Evolutionary conservation across 2,113 vertebrate species (phyloP).

Genomic region (Pogonocichla stellata): DNA sequence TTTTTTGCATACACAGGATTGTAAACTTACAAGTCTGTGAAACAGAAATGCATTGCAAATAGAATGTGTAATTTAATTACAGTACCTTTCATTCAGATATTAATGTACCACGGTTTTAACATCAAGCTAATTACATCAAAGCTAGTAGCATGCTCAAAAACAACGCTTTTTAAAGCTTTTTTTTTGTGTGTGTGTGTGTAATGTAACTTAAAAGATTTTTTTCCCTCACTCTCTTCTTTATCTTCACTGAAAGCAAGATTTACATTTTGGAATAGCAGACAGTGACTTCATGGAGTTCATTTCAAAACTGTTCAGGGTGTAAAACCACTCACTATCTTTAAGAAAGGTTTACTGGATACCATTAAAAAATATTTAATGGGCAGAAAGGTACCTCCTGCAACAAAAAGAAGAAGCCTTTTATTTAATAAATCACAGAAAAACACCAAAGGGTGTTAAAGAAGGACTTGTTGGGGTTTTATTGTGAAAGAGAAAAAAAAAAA

Average conservation of each 20-base stretch:
- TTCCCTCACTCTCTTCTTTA: neutral
- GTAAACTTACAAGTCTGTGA: neutral
- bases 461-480: constrained; percentile 7
- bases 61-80: neutral
- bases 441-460: neutral
- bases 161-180: neutral
- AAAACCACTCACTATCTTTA: neutral
- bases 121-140: constrained; percentile 39
- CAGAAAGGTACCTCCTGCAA: neutral
- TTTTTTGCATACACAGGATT: neutral
- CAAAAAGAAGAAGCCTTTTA: neutral
- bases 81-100: constrained; percentile 16
- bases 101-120: constrained; percentile 29
- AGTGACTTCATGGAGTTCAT: neutral
- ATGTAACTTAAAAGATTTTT: neutral
- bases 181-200: neutral
- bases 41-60: neutral
- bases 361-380: neutral
- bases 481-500: neutral
- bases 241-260: neutral
- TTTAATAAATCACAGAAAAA: neutral
- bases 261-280: neutral
- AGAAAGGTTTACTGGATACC: neutral
- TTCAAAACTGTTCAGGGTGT: neutral
- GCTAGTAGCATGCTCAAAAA: neutral